Conservation (phyloP, 2,797 vertebrate species). For the Liparis tanakae region DNA sequence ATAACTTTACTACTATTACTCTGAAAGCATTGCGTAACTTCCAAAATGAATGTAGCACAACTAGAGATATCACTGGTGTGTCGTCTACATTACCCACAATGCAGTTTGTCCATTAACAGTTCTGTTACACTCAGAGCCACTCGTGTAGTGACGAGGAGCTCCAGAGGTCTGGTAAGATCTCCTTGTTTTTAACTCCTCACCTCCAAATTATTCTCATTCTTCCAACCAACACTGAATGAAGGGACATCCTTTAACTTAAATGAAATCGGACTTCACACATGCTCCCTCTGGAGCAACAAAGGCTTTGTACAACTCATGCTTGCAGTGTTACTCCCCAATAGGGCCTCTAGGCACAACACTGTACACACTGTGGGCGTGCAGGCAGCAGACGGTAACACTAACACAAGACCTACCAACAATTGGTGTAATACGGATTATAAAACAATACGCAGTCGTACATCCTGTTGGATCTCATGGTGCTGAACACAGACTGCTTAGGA, state of each 20-base stretch:
- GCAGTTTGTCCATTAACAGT: too few relatives aligned
- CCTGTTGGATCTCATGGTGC: conserved; percentile 6
- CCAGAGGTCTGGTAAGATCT: neutral
- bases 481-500: conserved; percentile 5
- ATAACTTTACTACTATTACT: neutral
- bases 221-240: too few relatives aligned
- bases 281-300: neutral
- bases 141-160: neutral
- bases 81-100: too few relatives aligned
- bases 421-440: conserved; percentile 30
- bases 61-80: neutral
- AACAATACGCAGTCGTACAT: conserved; percentile 4
- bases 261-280: neutral
- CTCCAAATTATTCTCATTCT: neutral
- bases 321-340: neutral
- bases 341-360: conserved; percentile 36
- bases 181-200: neutral
- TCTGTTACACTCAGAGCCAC: neutral
- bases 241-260: neutral
- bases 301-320: neutral
- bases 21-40: neutral
- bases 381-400: conserved; percentile 65
- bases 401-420: conserved; percentile 36
- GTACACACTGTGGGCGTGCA: conserved; percentile 46
- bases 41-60: neutral